Evolutionary conservation across 2,797 vertebrate genomes (phyloP).

Genomic region (Zalophus californianus): DNA sequence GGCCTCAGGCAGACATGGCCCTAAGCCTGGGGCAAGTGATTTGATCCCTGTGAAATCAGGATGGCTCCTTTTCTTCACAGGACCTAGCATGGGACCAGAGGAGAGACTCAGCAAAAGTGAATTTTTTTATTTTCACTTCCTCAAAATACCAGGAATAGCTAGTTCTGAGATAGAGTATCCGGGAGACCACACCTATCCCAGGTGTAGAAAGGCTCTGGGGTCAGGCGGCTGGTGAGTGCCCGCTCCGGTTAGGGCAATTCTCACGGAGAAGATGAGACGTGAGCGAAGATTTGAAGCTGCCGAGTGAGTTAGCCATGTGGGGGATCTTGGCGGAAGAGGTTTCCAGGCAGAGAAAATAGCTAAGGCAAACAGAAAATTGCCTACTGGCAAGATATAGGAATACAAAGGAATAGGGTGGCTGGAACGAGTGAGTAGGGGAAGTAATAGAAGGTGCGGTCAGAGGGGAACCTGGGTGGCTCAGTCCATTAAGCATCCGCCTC

Average conservation of each 20-base stretch:
- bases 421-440: neutral
- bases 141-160: neutral
- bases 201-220: neutral
- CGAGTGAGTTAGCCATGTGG: rapidly evolving
- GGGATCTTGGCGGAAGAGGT: neutral
- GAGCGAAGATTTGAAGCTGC: neutral
- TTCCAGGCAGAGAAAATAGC: neutral
- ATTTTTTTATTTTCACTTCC: neutral
- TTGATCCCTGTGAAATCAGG: neutral
- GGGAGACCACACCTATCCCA: too few relatives aligned
- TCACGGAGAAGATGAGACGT: neutral
- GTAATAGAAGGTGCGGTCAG: neutral
- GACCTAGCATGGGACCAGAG: neutral
- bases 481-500: neutral
- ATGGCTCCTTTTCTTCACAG: neutral
- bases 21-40: neutral
- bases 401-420: neutral
- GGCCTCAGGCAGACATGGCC: rapidly evolving
- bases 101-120: neutral
- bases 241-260: rapidly evolving
- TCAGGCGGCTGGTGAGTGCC: neutral
- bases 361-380: neutral
- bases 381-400: neutral
- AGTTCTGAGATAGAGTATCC: rapidly evolving
- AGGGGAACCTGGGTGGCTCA: neutral